Evolutionary conservation across 2,113 vertebrate genomes (phyloP).

Genomic region (Austrofundulus limnaeus): DNA sequence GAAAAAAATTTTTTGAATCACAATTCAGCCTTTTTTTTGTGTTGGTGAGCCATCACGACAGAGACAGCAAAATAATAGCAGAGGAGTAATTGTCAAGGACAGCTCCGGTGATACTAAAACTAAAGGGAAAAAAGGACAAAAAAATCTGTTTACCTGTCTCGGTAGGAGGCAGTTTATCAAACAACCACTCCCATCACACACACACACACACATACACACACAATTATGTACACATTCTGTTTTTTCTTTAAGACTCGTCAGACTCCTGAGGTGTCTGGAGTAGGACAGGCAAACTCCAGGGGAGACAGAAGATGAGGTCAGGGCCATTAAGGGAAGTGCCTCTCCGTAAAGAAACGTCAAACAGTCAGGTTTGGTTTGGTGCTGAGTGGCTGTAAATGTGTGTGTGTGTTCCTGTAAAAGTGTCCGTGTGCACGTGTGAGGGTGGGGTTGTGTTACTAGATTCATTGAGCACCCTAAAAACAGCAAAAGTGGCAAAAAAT

Average conservation of each 20-base stretch:
- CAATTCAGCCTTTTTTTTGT: constrained; percentile 25
- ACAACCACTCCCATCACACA: neutral
- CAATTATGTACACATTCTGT: neutral
- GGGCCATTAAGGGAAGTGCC: constrained; percentile 67
- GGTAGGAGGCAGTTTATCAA: constrained; percentile 39
- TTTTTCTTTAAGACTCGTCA: constrained; percentile 37
- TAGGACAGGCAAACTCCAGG: constrained; percentile 61
- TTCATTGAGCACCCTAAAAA: constrained; percentile 38
- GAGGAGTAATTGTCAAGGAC: constrained; percentile 53
- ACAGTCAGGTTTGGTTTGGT: constrained; percentile 63
- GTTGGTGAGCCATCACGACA: constrained; percentile 13
- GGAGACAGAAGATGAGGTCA: constrained; percentile 63
- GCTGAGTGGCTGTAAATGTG: constrained; percentile 48
- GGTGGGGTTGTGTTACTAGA: constrained; percentile 16
- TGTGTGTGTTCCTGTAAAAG: neutral
- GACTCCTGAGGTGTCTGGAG: constrained; percentile 52
- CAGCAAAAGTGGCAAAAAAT: constrained; percentile 4
- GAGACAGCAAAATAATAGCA: constrained; percentile 41
- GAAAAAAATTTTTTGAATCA: neutral
- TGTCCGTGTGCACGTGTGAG: constrained; percentile 6
- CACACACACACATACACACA: neutral
- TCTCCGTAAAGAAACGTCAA: constrained; percentile 58
- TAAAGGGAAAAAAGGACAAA: constrained; percentile 13
- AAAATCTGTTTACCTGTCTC: constrained; percentile 56
- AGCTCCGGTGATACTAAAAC: constrained; percentile 38